Evolutionary conservation across 2,797 vertebrate genomes (phyloP), one percentile per base, ranked within the genome.

Genomic region (Serranus cabrilla): DNA sequence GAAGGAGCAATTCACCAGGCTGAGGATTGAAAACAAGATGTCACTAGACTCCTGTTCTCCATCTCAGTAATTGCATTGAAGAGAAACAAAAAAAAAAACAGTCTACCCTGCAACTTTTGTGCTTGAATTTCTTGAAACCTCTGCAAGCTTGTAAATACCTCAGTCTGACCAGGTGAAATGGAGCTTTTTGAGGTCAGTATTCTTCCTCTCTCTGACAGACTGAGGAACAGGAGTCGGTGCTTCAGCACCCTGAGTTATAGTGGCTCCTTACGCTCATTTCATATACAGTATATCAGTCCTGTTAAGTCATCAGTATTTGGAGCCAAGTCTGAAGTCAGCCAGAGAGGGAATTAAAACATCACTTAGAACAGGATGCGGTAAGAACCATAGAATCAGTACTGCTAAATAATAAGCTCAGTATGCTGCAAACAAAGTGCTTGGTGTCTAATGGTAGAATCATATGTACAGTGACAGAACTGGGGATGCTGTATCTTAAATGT

Each of bases 231-330:
- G 39, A 52, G 20, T 61, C 31, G 2, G n/a, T 20, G 21, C 65
- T 21, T 49, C 18, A 46, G 40, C 23, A 47, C 16, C 2, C 11
- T 57, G 25, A 74, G 18, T 65, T 31, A 60, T 50, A 27, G 18
- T 25, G 37, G 34, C 43, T 61, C 55, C 23, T 43, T 40, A 58
- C 40, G 21, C 25, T 61, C n/a, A 31, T 60, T 77, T 80, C n/a
- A 84, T 69, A 51, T 43, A 74, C 39, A 74, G 47, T 23, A 63
- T 51, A 75, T 71, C 46, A 69, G 49, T 65, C 49, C 34, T 66
- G 79, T 76, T 54, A 42, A 74, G 56, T 82, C 81, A 82, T 85
- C 78, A 69, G 74, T 68, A 42, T 74, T 37, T 57, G 52, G 63
- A 76, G 66, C 74, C 58, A 73, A 74, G 62, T 67, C 63, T 46